These are phyloP conservation scores for Amia ocellicauda DNA, from an alignment of 2,113 vertebrate species.

Conservation along the genomic window DNA sequence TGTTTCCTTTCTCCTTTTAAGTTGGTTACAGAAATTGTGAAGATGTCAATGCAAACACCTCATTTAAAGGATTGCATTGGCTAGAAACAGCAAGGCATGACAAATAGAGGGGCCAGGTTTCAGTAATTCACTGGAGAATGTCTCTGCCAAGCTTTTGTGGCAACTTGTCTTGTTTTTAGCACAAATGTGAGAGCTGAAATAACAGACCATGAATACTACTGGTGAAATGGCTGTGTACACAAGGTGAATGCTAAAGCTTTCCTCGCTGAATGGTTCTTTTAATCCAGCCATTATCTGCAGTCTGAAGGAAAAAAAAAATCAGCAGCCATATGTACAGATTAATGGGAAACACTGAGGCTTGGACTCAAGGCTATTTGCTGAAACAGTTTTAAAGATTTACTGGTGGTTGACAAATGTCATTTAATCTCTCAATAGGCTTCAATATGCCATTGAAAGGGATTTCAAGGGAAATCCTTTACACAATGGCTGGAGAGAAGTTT, in stretches of 20 bases:
- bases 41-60: constrained; percentile 15
- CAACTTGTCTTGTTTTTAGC: constrained; percentile 62
- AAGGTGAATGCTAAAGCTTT: constrained; percentile 70
- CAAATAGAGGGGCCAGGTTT: constrained; percentile 53
- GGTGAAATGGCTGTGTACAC: constrained; percentile 67
- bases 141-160: constrained; percentile 58
- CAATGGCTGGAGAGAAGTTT: constrained; percentile 51
- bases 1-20: not conserved
- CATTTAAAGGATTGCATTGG: constrained; percentile 1
- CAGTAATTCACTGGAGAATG: constrained; percentile 56
- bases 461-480: constrained; percentile 54
- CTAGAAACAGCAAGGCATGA: constrained; percentile 41
- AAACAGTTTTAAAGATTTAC: constrained; percentile 70
- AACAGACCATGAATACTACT: constrained; percentile 61
- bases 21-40: constrained; percentile 15
- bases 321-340: constrained; percentile 59
- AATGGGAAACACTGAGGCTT: constrained; percentile 61
- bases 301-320: constrained; percentile 50
- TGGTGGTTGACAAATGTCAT: constrained; percentile 70
- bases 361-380: constrained; percentile 58
- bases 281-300: constrained; percentile 59
- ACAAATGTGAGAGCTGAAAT: constrained; percentile 68
- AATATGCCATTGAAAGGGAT: constrained; percentile 64
- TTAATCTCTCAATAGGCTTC: constrained; percentile 67
- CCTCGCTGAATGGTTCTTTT: constrained; percentile 61